Conservation (phyloP, 1,140 invertebrate genomes). For the Pseudomyrmex concolor region DNA sequence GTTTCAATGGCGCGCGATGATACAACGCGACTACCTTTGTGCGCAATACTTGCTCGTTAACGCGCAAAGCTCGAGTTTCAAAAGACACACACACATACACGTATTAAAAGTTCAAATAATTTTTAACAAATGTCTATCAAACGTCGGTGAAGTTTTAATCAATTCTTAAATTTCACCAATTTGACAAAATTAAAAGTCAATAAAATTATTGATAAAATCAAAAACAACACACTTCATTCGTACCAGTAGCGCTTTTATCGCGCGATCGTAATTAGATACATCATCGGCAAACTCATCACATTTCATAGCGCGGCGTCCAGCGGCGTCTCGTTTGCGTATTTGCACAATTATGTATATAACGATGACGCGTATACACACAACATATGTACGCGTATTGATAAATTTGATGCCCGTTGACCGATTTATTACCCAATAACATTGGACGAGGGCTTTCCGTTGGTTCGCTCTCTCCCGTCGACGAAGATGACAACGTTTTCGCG, state of each 20-base stretch:
- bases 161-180: too few relatives aligned
- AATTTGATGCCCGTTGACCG: background rate
- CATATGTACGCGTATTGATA: background rate
- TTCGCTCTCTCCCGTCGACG: background rate
- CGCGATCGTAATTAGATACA: background rate
- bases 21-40: too few relatives aligned
- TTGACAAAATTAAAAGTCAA: background rate
- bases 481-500: background rate
- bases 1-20: slow-evolving; percentile 14
- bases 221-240: background rate
- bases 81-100: too few relatives aligned
- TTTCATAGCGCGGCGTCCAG: background rate
- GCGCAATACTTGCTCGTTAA: too few relatives aligned
- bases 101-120: background rate
- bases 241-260: background rate
- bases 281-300: background rate
- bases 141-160: background rate
- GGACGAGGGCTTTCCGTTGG: background rate
- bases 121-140: too few relatives aligned
- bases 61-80: too few relatives aligned
- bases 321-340: background rate
- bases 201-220: background rate
- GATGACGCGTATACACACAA: too few relatives aligned
- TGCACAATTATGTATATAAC: background rate
- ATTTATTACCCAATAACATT: slow-evolving; percentile 14